Conservation (phyloP, 2,113 vertebrate genomes). For the Azemiops feae region DNA sequence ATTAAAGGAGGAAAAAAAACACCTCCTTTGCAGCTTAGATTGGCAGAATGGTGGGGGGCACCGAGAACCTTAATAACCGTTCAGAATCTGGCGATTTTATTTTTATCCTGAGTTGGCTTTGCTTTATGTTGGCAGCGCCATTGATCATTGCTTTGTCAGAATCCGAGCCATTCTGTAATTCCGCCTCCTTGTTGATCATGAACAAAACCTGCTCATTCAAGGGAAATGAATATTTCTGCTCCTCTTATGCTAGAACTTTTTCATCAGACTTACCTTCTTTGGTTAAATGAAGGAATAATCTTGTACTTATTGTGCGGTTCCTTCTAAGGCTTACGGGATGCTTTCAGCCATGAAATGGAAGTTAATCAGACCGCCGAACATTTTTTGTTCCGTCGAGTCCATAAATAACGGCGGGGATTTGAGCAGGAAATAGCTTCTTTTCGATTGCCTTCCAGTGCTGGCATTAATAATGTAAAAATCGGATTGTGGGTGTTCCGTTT, state of each 20-base stretch:
- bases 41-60: not conserved
- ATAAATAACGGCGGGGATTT: conserved; percentile 37
- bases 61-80: not conserved
- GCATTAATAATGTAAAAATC: conserved; percentile 15
- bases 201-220: not conserved
- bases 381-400: conserved; percentile 25
- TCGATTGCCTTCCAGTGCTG: not conserved
- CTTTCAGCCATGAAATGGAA: conserved; percentile 39
- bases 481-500: not conserved
- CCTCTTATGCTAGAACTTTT: not conserved
- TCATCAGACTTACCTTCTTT: not conserved
- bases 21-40: not conserved
- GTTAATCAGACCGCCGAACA: conserved; percentile 43
- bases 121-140: not conserved
- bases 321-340: conserved; percentile 38
- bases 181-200: not conserved
- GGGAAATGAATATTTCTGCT: not conserved
- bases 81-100: not conserved
- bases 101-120: not conserved
- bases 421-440: conserved; percentile 7
- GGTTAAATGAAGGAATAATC: not conserved
- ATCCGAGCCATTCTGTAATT: not conserved
- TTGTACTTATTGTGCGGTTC: not conserved
- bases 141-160: not conserved
- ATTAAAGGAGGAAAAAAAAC: too few relatives aligned